phyloP scores from a whole-genome alignment of 2,797 vertebrate genomes.

The Cossypha heuglini region DNA sequence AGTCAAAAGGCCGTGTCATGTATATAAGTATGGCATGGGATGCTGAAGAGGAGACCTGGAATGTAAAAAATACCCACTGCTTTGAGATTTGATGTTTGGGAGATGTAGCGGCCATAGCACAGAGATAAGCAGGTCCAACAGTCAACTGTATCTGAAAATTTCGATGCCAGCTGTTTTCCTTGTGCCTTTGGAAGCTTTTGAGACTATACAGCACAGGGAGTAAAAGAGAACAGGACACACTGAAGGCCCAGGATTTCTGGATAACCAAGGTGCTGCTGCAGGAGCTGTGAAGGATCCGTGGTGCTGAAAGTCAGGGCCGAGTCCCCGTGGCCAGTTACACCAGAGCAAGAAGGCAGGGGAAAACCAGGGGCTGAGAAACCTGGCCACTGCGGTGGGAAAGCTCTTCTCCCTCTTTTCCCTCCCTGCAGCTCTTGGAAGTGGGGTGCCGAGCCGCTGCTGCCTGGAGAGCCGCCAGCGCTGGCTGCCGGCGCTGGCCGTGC shows the following conservation, averaged over 20 bases:
- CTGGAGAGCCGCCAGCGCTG: rapidly evolving
- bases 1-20: not conserved
- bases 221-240: rapidly evolving
- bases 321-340: rapidly evolving
- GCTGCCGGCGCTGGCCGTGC: not conserved
- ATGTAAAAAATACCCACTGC: not conserved
- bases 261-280: not conserved
- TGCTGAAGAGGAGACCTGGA: not conserved
- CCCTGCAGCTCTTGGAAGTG: not conserved
- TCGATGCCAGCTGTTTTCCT: not conserved
- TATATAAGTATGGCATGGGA: too few relatives aligned
- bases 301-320: not conserved
- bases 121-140: rapidly evolving
- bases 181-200: rapidly evolving
- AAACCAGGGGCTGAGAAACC: not conserved
- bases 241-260: not conserved
- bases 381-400: rapidly evolving
- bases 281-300: not conserved
- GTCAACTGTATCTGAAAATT: rapidly evolving
- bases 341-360: not conserved
- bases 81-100: not conserved
- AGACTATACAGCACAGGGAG: not conserved
- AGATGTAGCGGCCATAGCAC: rapidly evolving
- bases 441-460: not conserved
- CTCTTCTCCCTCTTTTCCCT: too few relatives aligned